Evolutionary conservation across 2,113 vertebrate genomes (phyloP), one percentile per base, ranked within the genome.

Genomic region (Aviceda subcristata): DNA sequence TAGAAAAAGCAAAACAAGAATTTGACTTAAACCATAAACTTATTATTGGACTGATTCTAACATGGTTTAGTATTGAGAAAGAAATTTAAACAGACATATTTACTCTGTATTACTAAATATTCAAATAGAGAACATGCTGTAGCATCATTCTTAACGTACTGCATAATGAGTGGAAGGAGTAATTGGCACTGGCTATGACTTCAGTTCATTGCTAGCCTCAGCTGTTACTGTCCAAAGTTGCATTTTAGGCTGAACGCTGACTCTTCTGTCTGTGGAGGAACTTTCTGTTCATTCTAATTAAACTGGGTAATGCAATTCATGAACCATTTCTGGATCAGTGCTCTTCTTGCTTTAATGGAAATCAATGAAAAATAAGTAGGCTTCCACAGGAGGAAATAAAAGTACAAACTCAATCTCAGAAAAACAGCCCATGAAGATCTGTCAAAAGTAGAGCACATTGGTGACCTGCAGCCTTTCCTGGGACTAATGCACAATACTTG

Each of bases 251-350:
- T 96, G 80, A 96, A 95, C 91, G 82, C 83, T 95, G 92, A 94
- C 79, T 96, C 71, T 85, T 96, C 57, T 89, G 87, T 92, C 92
- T 97, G 92, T 45, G 71, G 21, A 93, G 76, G 89, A 97, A 97
- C 82, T 97, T 96, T 95, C 90, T 97, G 81, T 96, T 98, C 96
- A 79, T 71, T 94, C 95, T 98, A 98, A 98, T 98, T 98, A 98
- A 98, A 98, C 95, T 95, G 96, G 92, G 91, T 97, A 98, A 98
- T 98, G 91, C 85, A 97, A 98, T 97, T 97, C 92, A 92, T 91
- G 94, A 95, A 89, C 90, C 91, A 80, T 98, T 98, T 98, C 97
- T 97, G 96, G 95, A 98, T 92, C 95, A 97, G 78, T 88, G 97
- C 95, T 97, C 53, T 95, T 95, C 90, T 96, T 66, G 90, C 88